A percentile compares a stretch with the other conserved stretches of the same genome.
Evolutionary conservation across 2,113 vertebrate species (phyloP).

Genomic region (Caranx melampygus): DNA sequence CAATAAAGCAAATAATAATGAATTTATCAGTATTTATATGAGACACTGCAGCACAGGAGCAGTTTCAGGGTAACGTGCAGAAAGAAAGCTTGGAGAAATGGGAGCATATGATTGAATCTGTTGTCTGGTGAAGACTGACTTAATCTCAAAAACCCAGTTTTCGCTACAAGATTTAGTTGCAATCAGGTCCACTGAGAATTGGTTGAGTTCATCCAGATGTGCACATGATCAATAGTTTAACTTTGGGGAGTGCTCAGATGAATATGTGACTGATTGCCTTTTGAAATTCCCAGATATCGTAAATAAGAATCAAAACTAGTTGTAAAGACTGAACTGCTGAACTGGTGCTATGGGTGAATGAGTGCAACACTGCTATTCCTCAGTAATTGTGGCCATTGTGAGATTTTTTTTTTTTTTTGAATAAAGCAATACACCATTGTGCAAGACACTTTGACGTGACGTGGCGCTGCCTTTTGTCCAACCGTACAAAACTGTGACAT

Average conservation of each 20-base stretch:
- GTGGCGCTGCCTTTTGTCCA: constrained; percentile 5
- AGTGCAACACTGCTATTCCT: not conserved
- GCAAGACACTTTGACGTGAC: constrained; percentile 1
- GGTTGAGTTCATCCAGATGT: constrained; percentile 1
- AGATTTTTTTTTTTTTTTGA: not conserved
- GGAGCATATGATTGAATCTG: not conserved
- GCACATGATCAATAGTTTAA: not conserved
- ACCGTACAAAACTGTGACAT: constrained; percentile 32
- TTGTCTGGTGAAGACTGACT: not conserved
- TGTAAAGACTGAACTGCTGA: not conserved
- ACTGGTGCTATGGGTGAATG: not conserved
- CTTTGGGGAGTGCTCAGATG: not conserved
- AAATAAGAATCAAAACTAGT: not conserved
- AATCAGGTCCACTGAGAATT: not conserved
- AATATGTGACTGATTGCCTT: not conserved
- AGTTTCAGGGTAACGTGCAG: constrained; percentile 3
- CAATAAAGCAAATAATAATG: not conserved
- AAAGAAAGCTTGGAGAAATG: not conserved
- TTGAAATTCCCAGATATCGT: not conserved
- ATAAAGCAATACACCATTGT: constrained; percentile 8
- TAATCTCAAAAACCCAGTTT: not conserved
- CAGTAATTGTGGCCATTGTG: not conserved
- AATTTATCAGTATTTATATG: not conserved
- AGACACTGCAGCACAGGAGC: not conserved
- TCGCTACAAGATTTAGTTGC: not conserved